phyloP scores from a whole-genome alignment of 2,797 vertebrate genomes.

The Mormyrops boulengeri region DNA sequence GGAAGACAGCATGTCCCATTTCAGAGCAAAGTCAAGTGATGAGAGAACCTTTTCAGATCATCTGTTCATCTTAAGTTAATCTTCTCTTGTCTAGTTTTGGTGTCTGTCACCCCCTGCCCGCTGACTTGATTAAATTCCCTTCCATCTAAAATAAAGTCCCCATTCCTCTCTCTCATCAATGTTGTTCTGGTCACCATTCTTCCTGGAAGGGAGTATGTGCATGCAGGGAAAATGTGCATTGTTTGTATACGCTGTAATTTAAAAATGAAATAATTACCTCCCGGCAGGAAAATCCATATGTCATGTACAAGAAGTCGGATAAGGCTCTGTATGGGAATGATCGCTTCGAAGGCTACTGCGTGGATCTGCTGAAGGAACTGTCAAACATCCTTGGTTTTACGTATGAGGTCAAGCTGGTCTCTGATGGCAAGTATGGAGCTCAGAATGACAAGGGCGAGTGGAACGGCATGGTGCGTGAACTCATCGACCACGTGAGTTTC shows the following conservation, averaged over 20 bases:
- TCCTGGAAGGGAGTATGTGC: not conserved
- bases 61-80: not conserved
- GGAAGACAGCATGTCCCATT: not conserved
- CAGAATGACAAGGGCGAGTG: slow-evolving; percentile 97
- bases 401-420: slow-evolving; percentile 90
- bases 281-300: slow-evolving; percentile 89
- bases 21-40: not conserved
- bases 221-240: not conserved
- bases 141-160: not conserved
- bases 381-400: slow-evolving; percentile 93
- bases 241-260: not conserved
- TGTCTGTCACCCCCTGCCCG: not conserved
- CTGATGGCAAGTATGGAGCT: slow-evolving; percentile 93
- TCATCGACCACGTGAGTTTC: slow-evolving; percentile 90
- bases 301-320: slow-evolving; percentile 94
- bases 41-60: not conserved
- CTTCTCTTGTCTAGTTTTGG: not conserved
- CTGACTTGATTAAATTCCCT: not conserved
- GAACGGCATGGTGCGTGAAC: slow-evolving; percentile 97
- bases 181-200: not conserved
- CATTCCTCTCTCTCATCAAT: not conserved
- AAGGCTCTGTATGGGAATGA: slow-evolving; percentile 89
- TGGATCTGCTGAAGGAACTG: slow-evolving; percentile 91
- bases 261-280: slow-evolving; percentile 7
- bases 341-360: slow-evolving; percentile 92